Evolutionary conservation across 2,888 invertebrate species (phyloP), one percentile per base, ranked within the genome.

Genomic region (Hofmannophila pseudospretella): DNA sequence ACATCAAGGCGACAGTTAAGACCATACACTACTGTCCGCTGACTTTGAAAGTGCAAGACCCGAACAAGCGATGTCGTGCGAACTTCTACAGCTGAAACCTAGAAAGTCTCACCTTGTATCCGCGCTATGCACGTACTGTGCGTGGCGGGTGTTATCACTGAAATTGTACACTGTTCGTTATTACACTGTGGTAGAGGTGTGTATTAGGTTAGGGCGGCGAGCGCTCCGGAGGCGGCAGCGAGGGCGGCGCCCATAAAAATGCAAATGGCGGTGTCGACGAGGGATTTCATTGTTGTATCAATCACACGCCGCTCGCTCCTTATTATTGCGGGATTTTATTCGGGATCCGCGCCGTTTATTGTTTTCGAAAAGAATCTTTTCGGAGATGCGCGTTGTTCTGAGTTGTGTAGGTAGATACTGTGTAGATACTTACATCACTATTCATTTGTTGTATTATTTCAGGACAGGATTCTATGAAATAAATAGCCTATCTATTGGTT

Each of bases 211-310:
- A 16, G 36, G 23, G 23, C n/a, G 23, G 23, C n/a, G 23, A n/a
- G 23, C 23, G 23, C 23, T 2, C 7, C 23, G 57, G 58, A 23
- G 8, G 23, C 23, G 22, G 26, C 26, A 8, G 9, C 31, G 36
- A 49, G 49, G 48, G 67, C 64, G 65, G 65, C 62, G 64, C 67
- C 67, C 71, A 84, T 81, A 82, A 81, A 81, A 75, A 82, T 81
- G 81, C 89, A 89, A 89, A 90, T 89, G 85, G 78, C 81, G 77
- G 74, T 82, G 88, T 88, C 88, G 88, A 87, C 89, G 81, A 80
- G 74, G 73, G 76, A 75, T 73, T 64, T 64, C 70, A 59, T 61
- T 63, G 67, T 71, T 68, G 76, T 82, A 82, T 84, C 82, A 84
- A 84, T 82, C 82, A 82, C 68, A 53, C 74, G 58, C 46, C 51